Evolutionary conservation across 2,113 vertebrate genomes (phyloP).

Genomic region (Todiramphus saurophagus): DNA sequence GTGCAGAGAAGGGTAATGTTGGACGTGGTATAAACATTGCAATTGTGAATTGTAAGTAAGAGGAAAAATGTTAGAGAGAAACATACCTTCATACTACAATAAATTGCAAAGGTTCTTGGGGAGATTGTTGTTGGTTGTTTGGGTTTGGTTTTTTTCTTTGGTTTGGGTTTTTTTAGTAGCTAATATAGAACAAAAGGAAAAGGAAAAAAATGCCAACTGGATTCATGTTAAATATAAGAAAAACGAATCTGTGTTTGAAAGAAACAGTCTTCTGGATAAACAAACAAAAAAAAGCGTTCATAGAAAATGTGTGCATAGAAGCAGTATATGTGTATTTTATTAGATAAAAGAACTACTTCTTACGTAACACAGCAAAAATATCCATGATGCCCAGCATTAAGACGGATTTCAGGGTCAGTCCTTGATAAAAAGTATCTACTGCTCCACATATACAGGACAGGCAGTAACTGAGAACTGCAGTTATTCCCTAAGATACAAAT

Average conservation of each 20-base stretch:
- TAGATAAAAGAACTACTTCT: not conserved
- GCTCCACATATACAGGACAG: not conserved
- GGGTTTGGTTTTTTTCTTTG: no score
- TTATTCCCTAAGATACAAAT: not conserved
- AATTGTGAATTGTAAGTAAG: constrained; percentile 74
- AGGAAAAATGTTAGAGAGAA: not conserved
- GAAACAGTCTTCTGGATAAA: not conserved
- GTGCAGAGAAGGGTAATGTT: constrained; percentile 12
- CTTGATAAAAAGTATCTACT: not conserved
- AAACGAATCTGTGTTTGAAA: not conserved
- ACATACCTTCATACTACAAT: not conserved
- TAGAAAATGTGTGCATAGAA: not conserved
- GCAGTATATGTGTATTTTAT: not conserved
- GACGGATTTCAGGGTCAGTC: not conserved
- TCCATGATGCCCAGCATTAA: not conserved
- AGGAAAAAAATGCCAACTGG: not conserved
- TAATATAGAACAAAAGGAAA: not conserved
- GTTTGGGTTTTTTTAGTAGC: not conserved
- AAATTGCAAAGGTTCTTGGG: not conserved
- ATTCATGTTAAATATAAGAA: not conserved
- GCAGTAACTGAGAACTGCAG: not conserved
- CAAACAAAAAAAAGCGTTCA: not conserved
- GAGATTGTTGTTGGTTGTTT: not conserved
- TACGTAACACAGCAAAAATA: not conserved
- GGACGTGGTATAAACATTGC: constrained; percentile 78